A percentile compares a stretch with the other conserved stretches of the same genome.
phyloP scores from a whole-genome alignment of 2,888 invertebrate genomes.

The Athripsodes cinereus region DNA sequence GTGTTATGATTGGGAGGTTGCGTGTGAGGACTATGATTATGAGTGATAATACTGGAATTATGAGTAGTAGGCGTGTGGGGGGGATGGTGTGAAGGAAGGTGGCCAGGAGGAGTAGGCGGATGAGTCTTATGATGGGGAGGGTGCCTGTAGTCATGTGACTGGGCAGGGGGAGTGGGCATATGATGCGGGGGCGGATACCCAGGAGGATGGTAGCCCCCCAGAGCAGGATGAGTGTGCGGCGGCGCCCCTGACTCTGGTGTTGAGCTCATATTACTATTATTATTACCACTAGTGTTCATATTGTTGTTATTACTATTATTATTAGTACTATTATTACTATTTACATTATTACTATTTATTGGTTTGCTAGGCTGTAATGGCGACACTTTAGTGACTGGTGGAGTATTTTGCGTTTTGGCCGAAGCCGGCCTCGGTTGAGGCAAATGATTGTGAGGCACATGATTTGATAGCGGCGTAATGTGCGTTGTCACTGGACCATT shows the following conservation, averaged over 20 bases:
- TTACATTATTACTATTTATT: slow-evolving; percentile 30
- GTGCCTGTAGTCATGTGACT: slow-evolving; percentile 20
- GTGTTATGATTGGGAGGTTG: slow-evolving; percentile 22
- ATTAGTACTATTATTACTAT: slow-evolving; percentile 28
- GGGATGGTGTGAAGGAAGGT: slow-evolving; percentile 40
- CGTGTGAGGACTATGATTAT: slow-evolving; percentile 34
- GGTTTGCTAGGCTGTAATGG: slow-evolving; percentile 29
- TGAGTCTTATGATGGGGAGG: slow-evolving; percentile 23
- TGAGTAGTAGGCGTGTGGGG: slow-evolving; percentile 37
- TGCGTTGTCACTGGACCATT: slow-evolving; percentile 35
- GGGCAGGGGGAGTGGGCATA: slow-evolving; percentile 32
- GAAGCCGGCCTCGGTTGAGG: slow-evolving; percentile 37
- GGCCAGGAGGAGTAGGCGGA: slow-evolving; percentile 29
- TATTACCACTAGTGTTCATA: slow-evolving; percentile 29
- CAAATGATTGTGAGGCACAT: slow-evolving; percentile 27
- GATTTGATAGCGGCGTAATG: slow-evolving; percentile 32
- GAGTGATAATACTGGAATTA: slow-evolving; percentile 36
- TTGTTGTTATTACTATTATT: slow-evolving; percentile 26
- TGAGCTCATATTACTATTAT: slow-evolving; percentile 27
- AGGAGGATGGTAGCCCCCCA: slow-evolving; percentile 47
- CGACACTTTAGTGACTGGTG: slow-evolving; percentile 34
- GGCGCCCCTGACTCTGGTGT: slow-evolving; percentile 47
- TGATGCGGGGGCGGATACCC: slow-evolving; percentile 50
- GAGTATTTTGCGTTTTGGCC: slow-evolving; percentile 42
- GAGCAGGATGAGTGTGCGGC: slow-evolving; percentile 36